These are phyloP conservation scores for Lochmaea capreae DNA, from an alignment of 2,888 invertebrate species.

Conservation along the genomic window DNA sequence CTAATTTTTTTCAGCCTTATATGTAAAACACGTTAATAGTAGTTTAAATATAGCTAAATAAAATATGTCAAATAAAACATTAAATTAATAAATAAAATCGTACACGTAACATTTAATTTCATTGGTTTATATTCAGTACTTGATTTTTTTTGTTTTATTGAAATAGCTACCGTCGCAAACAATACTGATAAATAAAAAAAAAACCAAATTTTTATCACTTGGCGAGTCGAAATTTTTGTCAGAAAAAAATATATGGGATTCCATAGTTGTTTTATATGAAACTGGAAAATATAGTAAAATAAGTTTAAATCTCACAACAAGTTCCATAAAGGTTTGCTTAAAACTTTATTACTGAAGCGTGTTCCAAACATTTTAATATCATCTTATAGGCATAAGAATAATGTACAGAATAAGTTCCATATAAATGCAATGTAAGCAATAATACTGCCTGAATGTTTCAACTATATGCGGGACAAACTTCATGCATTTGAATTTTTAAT, in stretches of 20 bases:
- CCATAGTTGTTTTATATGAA: constrained; percentile 3
- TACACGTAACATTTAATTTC: constrained; percentile 20
- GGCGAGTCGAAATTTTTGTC: constrained; percentile 12
- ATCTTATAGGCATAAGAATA: too few relatives aligned
- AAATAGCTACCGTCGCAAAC: constrained; percentile 28
- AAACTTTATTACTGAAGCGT: too few relatives aligned
- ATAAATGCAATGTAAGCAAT: too few relatives aligned
- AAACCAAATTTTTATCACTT: constrained; percentile 9
- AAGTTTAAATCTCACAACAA: not conserved
- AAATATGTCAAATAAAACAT: constrained; percentile 24
- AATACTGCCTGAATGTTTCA: too few relatives aligned
- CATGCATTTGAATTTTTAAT: too few relatives aligned
- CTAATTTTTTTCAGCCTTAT: constrained; percentile 14
- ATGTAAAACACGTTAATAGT: constrained; percentile 19
- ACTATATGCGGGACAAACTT: too few relatives aligned
- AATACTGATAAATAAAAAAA: constrained; percentile 24
- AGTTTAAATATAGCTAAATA: constrained; percentile 28
- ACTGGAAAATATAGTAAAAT: not conserved
- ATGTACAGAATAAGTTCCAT: too few relatives aligned
- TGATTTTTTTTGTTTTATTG: not conserved
- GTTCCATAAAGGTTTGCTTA: not conserved
- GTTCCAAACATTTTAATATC: too few relatives aligned
- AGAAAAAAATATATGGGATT: constrained; percentile 14
- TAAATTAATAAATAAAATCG: constrained; percentile 26
- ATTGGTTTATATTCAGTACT: constrained; percentile 30